These are phyloP conservation scores for Paedocypris micromegethes DNA, from an alignment of 2,797 vertebrate species.

Conservation along the genomic window DNA sequence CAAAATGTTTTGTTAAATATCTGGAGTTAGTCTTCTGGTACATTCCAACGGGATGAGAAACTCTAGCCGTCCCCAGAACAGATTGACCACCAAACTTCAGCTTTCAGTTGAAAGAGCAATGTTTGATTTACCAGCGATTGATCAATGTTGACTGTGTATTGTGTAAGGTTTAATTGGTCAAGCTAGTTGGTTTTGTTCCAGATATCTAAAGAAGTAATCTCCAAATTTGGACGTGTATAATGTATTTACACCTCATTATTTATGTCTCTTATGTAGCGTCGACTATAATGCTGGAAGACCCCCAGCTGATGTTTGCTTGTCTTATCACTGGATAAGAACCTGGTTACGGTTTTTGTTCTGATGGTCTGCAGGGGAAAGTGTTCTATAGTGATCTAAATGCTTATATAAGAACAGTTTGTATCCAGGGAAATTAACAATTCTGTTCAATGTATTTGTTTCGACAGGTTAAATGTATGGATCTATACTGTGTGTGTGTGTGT, in stretches of 20 bases:
- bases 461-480: too few relatives aligned
- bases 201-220: background rate
- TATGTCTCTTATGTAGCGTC: conserved; percentile 18
- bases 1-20: background rate
- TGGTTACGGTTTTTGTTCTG: background rate
- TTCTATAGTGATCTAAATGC: background rate
- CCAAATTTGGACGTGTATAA: background rate
- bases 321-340: conserved; percentile 17
- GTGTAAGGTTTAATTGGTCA: conserved; percentile 1
- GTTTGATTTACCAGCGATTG: conserved; percentile 1
- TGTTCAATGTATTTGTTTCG: too few relatives aligned
- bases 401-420: background rate
- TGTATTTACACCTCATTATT: background rate
- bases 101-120: background rate
- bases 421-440: too few relatives aligned
- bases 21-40: conserved; percentile 1
- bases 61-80: background rate
- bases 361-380: background rate
- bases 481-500: background rate
- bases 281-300: conserved; percentile 19
- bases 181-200: conserved; percentile 1
- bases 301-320: conserved; percentile 18
- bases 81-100: background rate
- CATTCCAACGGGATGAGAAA: conserved; percentile 11
- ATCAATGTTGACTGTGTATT: background rate